Base-by-base conservation (phyloP, 2,797 vertebrate species). In the Sebastes paucispinis region DNA sequence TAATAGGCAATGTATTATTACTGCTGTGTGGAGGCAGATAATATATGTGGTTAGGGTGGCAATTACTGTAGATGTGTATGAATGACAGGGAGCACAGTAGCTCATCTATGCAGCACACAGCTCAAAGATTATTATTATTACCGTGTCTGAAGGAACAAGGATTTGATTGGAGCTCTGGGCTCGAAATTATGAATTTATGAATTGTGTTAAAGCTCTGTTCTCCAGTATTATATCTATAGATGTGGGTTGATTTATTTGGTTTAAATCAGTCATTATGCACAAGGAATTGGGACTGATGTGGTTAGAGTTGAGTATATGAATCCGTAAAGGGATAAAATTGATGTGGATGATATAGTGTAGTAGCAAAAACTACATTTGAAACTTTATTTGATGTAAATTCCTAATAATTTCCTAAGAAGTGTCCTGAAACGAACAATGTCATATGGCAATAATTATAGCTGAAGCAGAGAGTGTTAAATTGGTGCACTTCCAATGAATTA, bases 11-110 rank as follows among this genome's bases (percentile, higher is more conserved):
- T 32, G 29, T 65, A 50, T 74, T 39, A 71, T 74, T 65, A 73
- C 14, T 66, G 72, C 29, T 39, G 39, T 25, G 13, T 73, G 70
- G 55, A 72, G 73, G 67, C 66, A 83, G 81, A 70, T 81, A 73
- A 77, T 81, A 31, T 52, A 81, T 81, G 54, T 55, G 27, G 64
- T 75, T 69, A 66, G 62, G 54, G 65, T 69, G 70, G 71, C 52
- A 79, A 83, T 78, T 79, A 77, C 39, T 57, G 63, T 43, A 25
- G 52, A 75, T 65, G 50, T 81, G 32, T 32, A 36, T 75, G 72
- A 87, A 52, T 81, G 73, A 59, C 60, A 72, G 7, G 39, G 18
- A 39, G 60, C 22, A 68, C 29, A 55, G 36, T 22, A 71, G 32
- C 27, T 74, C 66, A 74, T 80, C 36, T 55, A 66, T 65, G 29